A percentile compares a stretch with the other conserved stretches of the same genome.
These are phyloP conservation scores for Penelope pileata DNA, from an alignment of 2,113 vertebrate genomes.

Conservation along the genomic window DNA sequence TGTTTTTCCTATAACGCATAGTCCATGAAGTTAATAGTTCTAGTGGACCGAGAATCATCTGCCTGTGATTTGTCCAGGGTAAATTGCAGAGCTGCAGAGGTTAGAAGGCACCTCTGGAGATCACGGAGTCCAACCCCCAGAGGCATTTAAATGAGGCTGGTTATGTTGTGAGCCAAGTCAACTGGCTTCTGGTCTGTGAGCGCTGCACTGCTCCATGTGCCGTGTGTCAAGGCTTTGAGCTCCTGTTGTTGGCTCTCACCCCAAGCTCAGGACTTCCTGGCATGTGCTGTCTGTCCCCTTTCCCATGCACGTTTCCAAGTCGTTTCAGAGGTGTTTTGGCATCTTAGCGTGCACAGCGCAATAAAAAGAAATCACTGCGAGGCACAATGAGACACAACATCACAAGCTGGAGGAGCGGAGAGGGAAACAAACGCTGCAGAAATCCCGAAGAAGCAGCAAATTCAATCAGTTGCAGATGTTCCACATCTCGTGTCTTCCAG, in stretches of 20 bases:
- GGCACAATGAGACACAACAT: neutral
- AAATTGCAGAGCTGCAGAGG: too few species aligned
- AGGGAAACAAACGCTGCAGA: conserved; percentile 37
- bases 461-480: conserved; percentile 45
- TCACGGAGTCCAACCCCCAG: too few species aligned
- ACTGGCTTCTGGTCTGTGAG: conserved; percentile 18
- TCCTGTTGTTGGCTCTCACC: neutral
- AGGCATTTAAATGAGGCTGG: conserved; percentile 37
- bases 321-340: neutral
- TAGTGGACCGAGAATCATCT: too few species aligned
- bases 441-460: neutral
- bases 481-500: conserved; percentile 42
- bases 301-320: neutral
- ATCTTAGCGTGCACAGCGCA: neutral
- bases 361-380: neutral
- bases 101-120: too few species aligned
- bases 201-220: neutral
- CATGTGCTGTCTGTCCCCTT: neutral
- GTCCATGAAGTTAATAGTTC: too few species aligned
- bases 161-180: conserved; percentile 47
- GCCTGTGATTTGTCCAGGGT: too few species aligned
- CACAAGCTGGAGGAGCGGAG: neutral
- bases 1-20: too few species aligned
- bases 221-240: conserved; percentile 4
- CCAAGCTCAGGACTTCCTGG: neutral